Evolutionary conservation across 2,113 vertebrate species (phyloP), one percentile per base, ranked within the genome.

Genomic region (Mustela nigripes): DNA sequence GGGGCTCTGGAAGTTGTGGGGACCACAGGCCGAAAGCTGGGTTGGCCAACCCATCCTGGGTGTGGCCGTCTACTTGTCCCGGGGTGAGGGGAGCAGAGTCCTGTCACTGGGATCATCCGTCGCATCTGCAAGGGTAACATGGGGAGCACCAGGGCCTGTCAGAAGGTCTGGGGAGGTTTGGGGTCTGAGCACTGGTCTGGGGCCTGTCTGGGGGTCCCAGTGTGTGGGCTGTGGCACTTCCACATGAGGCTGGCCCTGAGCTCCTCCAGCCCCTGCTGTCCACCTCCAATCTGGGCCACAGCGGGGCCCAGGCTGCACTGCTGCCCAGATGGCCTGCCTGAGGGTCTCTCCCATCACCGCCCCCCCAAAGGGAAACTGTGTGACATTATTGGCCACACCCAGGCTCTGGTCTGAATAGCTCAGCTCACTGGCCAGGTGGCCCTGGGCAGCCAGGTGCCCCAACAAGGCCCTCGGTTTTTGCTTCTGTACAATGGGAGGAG

Each of bases 1-100:
- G 3, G 63, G 15, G 33, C 60, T n/a, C 31, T 0, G 78, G 56
- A 79, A 84, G 82, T 31, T 90, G 80, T 80, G 97, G 96, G 90
- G 83, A 74, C 2, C 4, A 5, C 0, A n/a, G 31, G 58, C 3
- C 0, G 24, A 5, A 2, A 15, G 42, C 42, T 4, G 4, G 56
- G 60, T 2, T 3, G 1, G n/a, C 31, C 65, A 9, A 39, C 42
- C 58, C 0, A 33, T 31, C 65, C 62, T 76, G 9, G 0, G 5
- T 11, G 12, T 0, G 2, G 7, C 60, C 11, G 5, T n/a, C 93
- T 2, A 1, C 42, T 4, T 21, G 84, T 21, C 21, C 31, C 10
- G 4, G 60, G 60, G 60, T 62, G 2, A 21, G 39, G n/a, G 48
- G 28, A 28, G 1, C 33, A 2, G 26, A 79, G 31, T 24, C 48